phyloP scores from a whole-genome alignment of 2,888 invertebrate genomes.

The Cotesia congregata region DNA sequence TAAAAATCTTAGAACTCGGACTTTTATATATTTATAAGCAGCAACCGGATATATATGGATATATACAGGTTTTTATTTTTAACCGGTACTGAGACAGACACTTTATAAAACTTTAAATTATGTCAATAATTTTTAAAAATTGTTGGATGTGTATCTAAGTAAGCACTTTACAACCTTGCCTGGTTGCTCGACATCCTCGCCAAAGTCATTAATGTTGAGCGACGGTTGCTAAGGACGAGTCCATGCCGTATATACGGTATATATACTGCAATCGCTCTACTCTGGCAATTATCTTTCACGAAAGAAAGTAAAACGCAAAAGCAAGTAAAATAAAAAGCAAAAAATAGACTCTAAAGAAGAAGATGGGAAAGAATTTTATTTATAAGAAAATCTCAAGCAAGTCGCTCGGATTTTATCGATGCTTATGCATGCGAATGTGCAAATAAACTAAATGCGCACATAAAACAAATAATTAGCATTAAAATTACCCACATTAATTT shows the following conservation, averaged over 20 bases:
- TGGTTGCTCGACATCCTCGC: slow-evolving; percentile 9
- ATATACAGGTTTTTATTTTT: too few species aligned
- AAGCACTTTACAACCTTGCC: slow-evolving; percentile 13
- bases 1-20: background rate
- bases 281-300: slow-evolving; percentile 26
- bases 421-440: slow-evolving; percentile 53
- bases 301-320: background rate
- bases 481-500: slow-evolving; percentile 52
- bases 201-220: slow-evolving; percentile 34
- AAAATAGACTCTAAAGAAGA: background rate
- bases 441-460: slow-evolving; percentile 10
- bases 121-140: too few species aligned
- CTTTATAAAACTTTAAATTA: too few species aligned
- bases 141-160: background rate
- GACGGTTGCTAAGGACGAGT: slow-evolving; percentile 29
- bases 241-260: background rate
- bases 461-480: slow-evolving; percentile 64
- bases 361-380: slow-evolving; percentile 7
- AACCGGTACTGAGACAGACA: too few species aligned
- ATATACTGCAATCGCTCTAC: slow-evolving; percentile 29
- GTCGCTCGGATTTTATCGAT: slow-evolving; percentile 3
- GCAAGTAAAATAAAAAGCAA: background rate
- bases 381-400: slow-evolving; percentile 14
- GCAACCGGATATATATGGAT: too few species aligned
- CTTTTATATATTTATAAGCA: background rate